A percentile compares a stretch with the other conserved stretches of the same genome.
Conservation (phyloP, 2,113 vertebrate genomes). For the Piaya cayana region DNA sequence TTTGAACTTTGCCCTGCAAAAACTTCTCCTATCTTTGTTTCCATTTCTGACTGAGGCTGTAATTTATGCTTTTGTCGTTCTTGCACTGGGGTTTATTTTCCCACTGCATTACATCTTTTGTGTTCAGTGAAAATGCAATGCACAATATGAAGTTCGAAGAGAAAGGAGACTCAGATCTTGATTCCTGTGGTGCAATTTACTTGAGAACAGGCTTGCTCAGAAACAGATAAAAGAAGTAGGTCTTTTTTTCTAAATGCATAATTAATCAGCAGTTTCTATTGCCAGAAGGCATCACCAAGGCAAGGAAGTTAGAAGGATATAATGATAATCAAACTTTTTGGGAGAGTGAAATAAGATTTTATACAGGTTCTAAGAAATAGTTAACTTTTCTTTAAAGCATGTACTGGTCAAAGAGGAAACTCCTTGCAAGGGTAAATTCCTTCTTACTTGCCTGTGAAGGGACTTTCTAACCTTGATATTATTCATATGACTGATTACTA, state of each 20-base stretch:
- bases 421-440: neutral
- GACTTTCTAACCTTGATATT: neutral
- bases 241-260: neutral
- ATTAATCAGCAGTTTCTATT: neutral
- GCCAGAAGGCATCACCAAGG: neutral
- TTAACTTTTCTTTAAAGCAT: neutral
- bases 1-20: neutral
- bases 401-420: neutral
- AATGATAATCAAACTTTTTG: neutral
- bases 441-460: neutral
- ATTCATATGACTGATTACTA: neutral
- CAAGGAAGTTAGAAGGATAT: neutral
- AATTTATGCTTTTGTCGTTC: neutral
- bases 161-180: neutral
- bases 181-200: neutral
- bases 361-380: neutral
- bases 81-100: neutral
- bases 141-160: neutral
- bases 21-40: neutral
- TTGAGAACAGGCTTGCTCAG: neutral
- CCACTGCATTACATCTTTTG: neutral
- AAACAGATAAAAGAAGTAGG: neutral
- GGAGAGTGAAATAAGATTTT: neutral
- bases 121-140: neutral
- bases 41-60: neutral